A percentile compares a stretch with the other conserved stretches of the same genome.
These are phyloP conservation scores for Orchestia grillus DNA, from an alignment of 1,140 invertebrate species.

Conservation along the genomic window DNA sequence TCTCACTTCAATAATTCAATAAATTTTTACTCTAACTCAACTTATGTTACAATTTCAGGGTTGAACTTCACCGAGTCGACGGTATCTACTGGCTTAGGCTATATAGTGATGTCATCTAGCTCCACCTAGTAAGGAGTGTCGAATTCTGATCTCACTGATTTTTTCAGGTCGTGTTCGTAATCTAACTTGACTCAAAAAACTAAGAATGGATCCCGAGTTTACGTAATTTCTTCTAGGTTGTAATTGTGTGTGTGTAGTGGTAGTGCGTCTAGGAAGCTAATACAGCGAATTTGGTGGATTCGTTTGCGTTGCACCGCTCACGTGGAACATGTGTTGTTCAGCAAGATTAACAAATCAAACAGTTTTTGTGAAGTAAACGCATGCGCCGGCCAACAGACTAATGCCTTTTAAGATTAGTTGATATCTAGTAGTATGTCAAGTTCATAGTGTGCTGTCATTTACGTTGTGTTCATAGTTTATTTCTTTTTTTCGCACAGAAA, in stretches of 20 bases:
- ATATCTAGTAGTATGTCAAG: neutral
- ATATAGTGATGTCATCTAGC: neutral
- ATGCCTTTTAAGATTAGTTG: neutral
- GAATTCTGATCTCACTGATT: neutral
- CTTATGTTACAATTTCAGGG: neutral
- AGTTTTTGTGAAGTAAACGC: neutral
- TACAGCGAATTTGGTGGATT: neutral
- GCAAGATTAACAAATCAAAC: neutral
- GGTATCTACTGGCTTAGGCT: neutral
- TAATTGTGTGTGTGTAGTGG: neutral
- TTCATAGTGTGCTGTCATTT: neutral
- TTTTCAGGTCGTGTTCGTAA: neutral
- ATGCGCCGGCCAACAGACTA: neutral
- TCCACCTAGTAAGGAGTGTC: neutral
- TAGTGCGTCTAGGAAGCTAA: neutral
- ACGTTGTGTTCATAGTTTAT: neutral
- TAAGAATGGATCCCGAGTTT: neutral
- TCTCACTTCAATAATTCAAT: neutral
- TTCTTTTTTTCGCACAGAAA: neutral
- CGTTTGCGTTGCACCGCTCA: no score
- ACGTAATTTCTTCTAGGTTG: neutral
- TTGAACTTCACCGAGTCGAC: no score
- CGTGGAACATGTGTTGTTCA: no score
- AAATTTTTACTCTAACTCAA: neutral
- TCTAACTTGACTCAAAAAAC: neutral